Base-by-base conservation (phyloP, 2,113 vertebrate species). In the Henicopernis longicauda region DNA sequence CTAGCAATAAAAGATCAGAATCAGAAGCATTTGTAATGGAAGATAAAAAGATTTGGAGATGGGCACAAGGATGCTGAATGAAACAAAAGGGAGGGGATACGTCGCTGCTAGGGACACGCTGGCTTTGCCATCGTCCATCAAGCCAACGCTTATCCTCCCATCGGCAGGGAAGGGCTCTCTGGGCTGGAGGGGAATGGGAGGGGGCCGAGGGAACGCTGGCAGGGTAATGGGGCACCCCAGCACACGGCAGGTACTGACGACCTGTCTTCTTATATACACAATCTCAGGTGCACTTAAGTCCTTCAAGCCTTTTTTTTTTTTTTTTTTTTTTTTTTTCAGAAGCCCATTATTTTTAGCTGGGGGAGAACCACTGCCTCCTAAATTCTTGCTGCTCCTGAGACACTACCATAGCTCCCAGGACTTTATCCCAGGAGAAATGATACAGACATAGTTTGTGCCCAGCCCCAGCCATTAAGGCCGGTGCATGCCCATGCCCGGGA, bases 101-200 rank as follows among this genome's bases (percentile, higher is more conserved):
- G 63, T 6, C 1, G 0, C 52, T 42, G 34, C 19, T 6, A 8
- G 16, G n/a, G 49, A 32, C 12, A 6, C 3, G 2, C 13, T 4
- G 52, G 45, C 9, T 36, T 44, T 44, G 44, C 27, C 10, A 2
- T 0, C 1, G 45, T 9, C 27, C 47, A 10, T 10, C 29, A 18
- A 10, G 8, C 7, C 26, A 32, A 32, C 0, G 6, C 25, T 31
- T 9, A 44, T n/a, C 20, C 54, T 17, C 34, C n/a, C 32, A 5
- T 10, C 5, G 3, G 23, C 23, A 16, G 54, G 42, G n/a, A 34
- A 87, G n/a, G 23, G 18, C 7, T 45, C 42, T 19, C 32, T 3
- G 47, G 25, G 34, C 13, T 11, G 55, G 52, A 40, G 42, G 9
- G 44, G 27, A 27, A 50, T 6, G 17, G 50, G 44, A 38, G 7